Evolutionary conservation across 2,888 invertebrate species (phyloP).

Genomic region (Callinectes sapidus): DNA sequence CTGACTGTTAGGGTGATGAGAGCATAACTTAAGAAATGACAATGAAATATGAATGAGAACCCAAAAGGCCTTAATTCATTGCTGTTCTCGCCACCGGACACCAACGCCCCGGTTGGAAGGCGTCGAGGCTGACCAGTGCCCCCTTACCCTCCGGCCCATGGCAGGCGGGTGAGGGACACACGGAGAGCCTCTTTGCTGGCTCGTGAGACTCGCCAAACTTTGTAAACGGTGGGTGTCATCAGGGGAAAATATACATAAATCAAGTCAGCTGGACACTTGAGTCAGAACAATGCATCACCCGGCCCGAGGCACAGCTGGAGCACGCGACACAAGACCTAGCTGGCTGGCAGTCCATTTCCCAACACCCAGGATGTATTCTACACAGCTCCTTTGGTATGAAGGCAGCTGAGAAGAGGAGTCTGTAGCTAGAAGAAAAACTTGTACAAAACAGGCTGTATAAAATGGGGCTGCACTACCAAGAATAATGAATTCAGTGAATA

Average conservation of each 20-base stretch:
- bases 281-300: neutral
- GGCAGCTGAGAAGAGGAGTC: constrained; percentile 63
- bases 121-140: neutral
- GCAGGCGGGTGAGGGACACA: constrained; percentile 42
- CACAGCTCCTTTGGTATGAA: constrained; percentile 42
- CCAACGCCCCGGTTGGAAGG: neutral
- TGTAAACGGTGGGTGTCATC: constrained; percentile 57
- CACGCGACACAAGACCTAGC: constrained; percentile 10
- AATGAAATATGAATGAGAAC: constrained; percentile 7
- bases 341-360: constrained; percentile 38
- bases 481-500: constrained; percentile 62
- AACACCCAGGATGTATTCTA: constrained; percentile 53
- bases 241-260: constrained; percentile 38
- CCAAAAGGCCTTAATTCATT: neutral
- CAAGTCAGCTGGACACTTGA: constrained; percentile 11
- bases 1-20: constrained; percentile 40
- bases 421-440: constrained; percentile 65
- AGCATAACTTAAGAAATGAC: neutral
- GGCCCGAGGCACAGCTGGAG: neutral
- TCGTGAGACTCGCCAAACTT: constrained; percentile 69
- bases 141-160: neutral
- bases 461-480: constrained; percentile 65
- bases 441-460: constrained; percentile 70
- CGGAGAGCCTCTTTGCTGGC: constrained; percentile 60
- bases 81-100: constrained; percentile 13